phyloP scores from a whole-genome alignment of 2,888 invertebrate genomes.

The Coelopa pilipes region DNA sequence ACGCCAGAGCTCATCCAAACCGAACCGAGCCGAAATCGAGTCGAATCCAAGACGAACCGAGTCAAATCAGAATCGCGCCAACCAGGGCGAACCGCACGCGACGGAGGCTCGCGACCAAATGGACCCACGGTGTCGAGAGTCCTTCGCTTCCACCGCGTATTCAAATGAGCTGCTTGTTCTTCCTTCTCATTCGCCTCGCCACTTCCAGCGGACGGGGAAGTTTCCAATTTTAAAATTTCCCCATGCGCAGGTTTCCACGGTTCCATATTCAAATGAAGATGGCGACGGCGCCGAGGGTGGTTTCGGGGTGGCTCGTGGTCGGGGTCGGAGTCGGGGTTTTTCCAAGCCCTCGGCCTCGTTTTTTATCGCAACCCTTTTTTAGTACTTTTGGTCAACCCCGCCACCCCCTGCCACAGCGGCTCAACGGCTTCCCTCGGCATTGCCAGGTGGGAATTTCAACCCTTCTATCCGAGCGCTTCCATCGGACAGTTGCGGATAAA shows the following conservation, averaged over 20 bases:
- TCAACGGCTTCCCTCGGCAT: too few relatives aligned
- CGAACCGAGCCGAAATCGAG: too few relatives aligned
- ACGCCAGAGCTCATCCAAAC: too few relatives aligned
- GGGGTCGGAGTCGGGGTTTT: neutral
- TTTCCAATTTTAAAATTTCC: constrained; percentile 60
- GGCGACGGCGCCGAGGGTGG: neutral
- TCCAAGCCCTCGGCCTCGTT: neutral
- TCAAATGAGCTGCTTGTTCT: constrained; percentile 35
- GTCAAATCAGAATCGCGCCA: too few relatives aligned
- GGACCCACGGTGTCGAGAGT: too few relatives aligned
- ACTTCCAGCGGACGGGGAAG: constrained; percentile 37
- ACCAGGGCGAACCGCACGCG: neutral
- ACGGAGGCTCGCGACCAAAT: too few relatives aligned
- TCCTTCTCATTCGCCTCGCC: neutral
- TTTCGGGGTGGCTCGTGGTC: neutral
- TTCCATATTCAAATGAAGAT: neutral
- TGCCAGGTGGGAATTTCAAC: too few relatives aligned
- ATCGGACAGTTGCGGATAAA: too few relatives aligned
- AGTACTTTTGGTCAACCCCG: neutral
- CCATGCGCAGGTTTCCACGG: constrained; percentile 54
- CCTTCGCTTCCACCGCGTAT: constrained; percentile 32
- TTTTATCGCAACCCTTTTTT: neutral
- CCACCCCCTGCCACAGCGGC: too few relatives aligned
- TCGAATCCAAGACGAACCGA: too few relatives aligned
- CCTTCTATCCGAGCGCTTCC: too few relatives aligned